Evolutionary conservation across 2,888 invertebrate genomes (phyloP).

Genomic region (Megamerina dolium): DNA sequence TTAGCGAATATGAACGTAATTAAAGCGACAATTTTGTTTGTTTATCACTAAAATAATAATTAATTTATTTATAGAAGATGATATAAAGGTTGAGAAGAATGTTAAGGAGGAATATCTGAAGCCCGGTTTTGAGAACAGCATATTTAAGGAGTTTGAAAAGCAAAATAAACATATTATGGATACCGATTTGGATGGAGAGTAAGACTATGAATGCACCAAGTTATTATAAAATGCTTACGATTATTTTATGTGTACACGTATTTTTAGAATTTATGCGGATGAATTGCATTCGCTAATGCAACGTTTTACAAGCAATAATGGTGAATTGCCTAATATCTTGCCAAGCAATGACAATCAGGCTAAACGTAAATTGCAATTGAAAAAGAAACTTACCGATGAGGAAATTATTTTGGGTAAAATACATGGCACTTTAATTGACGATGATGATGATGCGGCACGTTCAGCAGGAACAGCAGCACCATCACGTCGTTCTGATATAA

Average conservation of each 20-base stretch:
- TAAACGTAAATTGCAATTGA: constrained; percentile 21
- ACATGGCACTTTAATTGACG: constrained; percentile 44
- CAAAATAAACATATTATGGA: constrained; percentile 45
- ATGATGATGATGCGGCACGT: constrained; percentile 24
- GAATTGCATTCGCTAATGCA: constrained; percentile 46
- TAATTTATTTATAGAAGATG: constrained; percentile 23
- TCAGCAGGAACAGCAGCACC: too few relatives aligned
- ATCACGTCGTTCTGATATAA: constrained; percentile 34
- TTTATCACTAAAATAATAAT: background rate
- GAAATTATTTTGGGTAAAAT: constrained; percentile 46
- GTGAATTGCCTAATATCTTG: constrained; percentile 31
- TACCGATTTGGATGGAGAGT: constrained; percentile 56
- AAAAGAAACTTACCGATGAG: constrained; percentile 41
- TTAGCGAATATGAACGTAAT: constrained; percentile 46
- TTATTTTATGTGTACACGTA: too few relatives aligned
- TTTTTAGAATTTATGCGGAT: constrained; percentile 41
- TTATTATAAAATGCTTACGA: background rate
- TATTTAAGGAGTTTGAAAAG: constrained; percentile 39
- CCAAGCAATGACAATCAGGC: constrained; percentile 36
- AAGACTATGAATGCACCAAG: constrained; percentile 21
- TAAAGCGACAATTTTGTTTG: background rate
- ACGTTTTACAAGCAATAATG: constrained; percentile 39
- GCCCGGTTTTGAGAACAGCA: constrained; percentile 47
- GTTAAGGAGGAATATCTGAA: constrained; percentile 54
- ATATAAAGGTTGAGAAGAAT: constrained; percentile 37